Evolutionary conservation across 2,113 vertebrate species (phyloP).

Genomic region (Lamprotornis superbus): DNA sequence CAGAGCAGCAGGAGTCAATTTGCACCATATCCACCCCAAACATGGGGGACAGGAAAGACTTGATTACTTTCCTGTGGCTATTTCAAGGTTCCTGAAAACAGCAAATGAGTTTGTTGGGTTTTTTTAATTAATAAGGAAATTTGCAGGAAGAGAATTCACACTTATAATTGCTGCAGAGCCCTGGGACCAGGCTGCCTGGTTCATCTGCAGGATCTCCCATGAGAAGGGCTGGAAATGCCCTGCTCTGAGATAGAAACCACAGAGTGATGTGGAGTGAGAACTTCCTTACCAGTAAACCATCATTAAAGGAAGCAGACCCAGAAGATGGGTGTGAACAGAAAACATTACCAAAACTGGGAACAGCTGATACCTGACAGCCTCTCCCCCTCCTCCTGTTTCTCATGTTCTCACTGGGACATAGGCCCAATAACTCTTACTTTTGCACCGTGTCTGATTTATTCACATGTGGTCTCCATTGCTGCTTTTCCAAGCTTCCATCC

Average conservation of each 20-base stretch:
- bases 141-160: not conserved
- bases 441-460: not conserved
- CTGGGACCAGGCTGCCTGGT: not conserved
- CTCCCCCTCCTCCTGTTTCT: not conserved
- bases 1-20: not conserved
- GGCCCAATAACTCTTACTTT: not conserved
- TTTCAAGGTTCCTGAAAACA: not conserved
- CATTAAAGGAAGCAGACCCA: not conserved
- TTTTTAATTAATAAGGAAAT: not conserved
- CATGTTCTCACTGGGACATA: not conserved
- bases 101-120: not conserved
- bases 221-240: not conserved
- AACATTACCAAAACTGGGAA: not conserved
- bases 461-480: not conserved
- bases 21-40: not conserved
- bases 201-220: not conserved
- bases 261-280: not conserved
- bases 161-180: not conserved
- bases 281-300: not conserved
- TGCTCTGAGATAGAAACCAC: not conserved
- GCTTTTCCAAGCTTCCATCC: constrained; percentile 2
- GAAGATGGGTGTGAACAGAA: not conserved
- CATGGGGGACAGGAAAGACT: not conserved
- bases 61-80: not conserved
- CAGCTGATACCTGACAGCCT: not conserved